phyloP scores from a whole-genome alignment of 2,797 vertebrate genomes.

The Pseudochaenichthys georgianus region DNA sequence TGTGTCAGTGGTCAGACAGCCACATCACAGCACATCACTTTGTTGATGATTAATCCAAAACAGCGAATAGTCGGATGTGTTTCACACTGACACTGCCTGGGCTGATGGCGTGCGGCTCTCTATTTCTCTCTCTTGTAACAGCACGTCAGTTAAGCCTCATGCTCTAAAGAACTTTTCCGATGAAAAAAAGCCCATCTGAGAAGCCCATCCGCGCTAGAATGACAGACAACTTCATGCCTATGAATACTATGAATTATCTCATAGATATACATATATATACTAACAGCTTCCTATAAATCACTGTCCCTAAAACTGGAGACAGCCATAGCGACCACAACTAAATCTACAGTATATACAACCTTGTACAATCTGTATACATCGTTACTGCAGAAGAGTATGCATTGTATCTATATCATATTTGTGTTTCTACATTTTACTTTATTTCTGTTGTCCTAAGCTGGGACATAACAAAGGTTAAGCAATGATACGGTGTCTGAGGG shows the following conservation, averaged over 20 bases:
- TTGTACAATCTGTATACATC: slow-evolving; percentile 3
- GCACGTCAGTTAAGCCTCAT: slow-evolving; percentile 44
- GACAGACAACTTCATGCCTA: slow-evolving; percentile 39
- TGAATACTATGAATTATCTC: slow-evolving; percentile 1
- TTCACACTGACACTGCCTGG: slow-evolving; percentile 51
- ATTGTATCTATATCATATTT: neutral
- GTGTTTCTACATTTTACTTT: neutral
- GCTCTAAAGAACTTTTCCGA: slow-evolving; percentile 55
- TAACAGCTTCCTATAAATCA: slow-evolving; percentile 65
- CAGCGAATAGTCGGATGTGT: slow-evolving; percentile 35
- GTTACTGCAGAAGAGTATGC: neutral
- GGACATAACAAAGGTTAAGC: neutral
- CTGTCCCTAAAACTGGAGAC: slow-evolving; percentile 44
- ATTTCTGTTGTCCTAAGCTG: neutral
- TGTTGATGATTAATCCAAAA: slow-evolving; percentile 61
- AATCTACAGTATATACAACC: slow-evolving; percentile 6
- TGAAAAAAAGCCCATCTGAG: slow-evolving; percentile 43
- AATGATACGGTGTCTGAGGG: neutral
- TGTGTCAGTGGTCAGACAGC: slow-evolving; percentile 19
- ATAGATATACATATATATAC: slow-evolving; percentile 14
- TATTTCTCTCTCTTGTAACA: slow-evolving; percentile 10
- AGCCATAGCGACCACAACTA: slow-evolving; percentile 14
- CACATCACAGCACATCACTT: slow-evolving; percentile 38
- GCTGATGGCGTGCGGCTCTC: slow-evolving; percentile 33
- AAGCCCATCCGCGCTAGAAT: slow-evolving; percentile 27